phyloP scores from a whole-genome alignment of 2,888 invertebrate genomes.

The Caenorhabditis becei region DNA sequence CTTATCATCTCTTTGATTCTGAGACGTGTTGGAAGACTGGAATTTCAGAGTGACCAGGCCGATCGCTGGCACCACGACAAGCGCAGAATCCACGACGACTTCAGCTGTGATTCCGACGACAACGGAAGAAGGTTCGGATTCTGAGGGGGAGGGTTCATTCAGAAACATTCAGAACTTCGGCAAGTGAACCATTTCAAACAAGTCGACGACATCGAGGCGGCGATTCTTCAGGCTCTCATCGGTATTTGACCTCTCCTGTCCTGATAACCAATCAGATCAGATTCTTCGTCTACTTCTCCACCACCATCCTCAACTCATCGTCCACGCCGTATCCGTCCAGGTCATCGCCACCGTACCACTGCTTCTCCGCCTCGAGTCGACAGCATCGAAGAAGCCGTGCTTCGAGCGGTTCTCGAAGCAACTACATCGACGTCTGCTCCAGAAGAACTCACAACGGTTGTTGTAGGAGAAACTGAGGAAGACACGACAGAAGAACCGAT shows the following conservation, averaged over 20 bases:
- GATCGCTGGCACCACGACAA: conserved; percentile 5
- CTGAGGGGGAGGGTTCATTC: not conserved
- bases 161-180: conserved; percentile 4
- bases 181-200: conserved; percentile 12
- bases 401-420: conserved; percentile 47
- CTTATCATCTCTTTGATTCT: not conserved
- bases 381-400: conserved; percentile 51
- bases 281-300: conserved; percentile 18
- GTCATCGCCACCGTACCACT: conserved; percentile 18
- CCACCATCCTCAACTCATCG: conserved; percentile 35
- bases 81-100: not conserved
- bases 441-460: conserved; percentile 5
- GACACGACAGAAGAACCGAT: conserved; percentile 8
- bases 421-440: conserved; percentile 6
- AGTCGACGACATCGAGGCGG: conserved; percentile 58
- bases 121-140: not conserved
- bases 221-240: conserved; percentile 36
- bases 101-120: conserved; percentile 4
- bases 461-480: not conserved
- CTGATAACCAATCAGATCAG: conserved; percentile 20
- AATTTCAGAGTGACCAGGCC: conserved; percentile 38
- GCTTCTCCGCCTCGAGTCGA: conserved; percentile 28
- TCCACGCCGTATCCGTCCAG: conserved; percentile 35
- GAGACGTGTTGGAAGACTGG: not conserved
- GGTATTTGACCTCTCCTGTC: conserved; percentile 6